A percentile compares a stretch with the other conserved stretches of the same genome.
Evolutionary conservation across 2,113 vertebrate genomes (phyloP).

Genomic region (Saimiri boliviensis): DNA sequence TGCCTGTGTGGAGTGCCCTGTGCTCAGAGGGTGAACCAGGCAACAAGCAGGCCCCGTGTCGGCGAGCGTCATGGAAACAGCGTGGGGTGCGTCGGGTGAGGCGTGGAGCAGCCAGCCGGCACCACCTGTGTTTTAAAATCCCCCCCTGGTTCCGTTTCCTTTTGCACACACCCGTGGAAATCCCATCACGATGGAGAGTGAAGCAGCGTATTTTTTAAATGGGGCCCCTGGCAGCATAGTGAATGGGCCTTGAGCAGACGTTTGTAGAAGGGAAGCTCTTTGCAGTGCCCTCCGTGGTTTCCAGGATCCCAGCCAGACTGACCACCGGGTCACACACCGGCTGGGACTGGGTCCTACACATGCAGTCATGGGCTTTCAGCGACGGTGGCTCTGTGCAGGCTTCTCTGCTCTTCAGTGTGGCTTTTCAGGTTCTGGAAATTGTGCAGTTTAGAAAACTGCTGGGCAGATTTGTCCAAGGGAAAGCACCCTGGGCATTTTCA

Average conservation of each 20-base stretch:
- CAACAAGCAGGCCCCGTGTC: neutral
- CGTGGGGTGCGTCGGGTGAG: neutral
- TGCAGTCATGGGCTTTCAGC: constrained; percentile 63
- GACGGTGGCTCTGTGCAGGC: constrained; percentile 49
- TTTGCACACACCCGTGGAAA: constrained; percentile 33
- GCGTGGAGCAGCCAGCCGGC: neutral
- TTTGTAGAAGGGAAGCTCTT: constrained; percentile 54
- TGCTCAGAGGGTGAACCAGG: neutral
- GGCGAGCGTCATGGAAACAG: rapidly evolving
- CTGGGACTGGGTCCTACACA: constrained; percentile 23
- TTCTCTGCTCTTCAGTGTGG: constrained; percentile 45
- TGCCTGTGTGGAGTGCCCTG: rapidly evolving
- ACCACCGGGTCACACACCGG: constrained; percentile 3
- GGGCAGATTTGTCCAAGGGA: constrained; percentile 62
- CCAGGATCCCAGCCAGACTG: constrained; percentile 72
- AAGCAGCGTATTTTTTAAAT: constrained; percentile 53
- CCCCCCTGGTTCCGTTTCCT: rapidly evolving
- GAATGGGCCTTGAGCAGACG: constrained; percentile 26
- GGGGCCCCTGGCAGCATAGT: constrained; percentile 36
- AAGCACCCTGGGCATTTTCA: constrained; percentile 44
- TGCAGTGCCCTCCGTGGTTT: constrained; percentile 44
- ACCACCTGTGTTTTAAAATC: too few species aligned
- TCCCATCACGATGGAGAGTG: constrained; percentile 22
- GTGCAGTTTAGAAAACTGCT: constrained; percentile 62
- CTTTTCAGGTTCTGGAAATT: constrained; percentile 67